phyloP scores from a whole-genome alignment of 2,888 invertebrate species.

The Odontomyia ornata region DNA sequence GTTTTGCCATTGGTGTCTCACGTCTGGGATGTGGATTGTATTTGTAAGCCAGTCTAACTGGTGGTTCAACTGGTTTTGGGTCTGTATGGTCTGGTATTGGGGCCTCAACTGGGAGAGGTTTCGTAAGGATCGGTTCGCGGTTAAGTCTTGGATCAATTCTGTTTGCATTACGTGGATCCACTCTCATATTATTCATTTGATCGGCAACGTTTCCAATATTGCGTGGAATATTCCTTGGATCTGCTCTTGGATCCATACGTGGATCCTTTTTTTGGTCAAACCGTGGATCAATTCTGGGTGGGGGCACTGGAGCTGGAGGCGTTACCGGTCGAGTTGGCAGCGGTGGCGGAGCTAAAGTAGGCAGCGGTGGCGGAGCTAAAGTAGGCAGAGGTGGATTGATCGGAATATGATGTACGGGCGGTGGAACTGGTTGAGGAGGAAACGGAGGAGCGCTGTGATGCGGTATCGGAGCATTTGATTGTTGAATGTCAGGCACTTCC shows the following conservation, averaged over 20 bases:
- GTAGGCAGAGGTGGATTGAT: slow-evolving; percentile 21
- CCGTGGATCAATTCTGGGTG: slow-evolving; percentile 7
- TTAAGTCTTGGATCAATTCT: slow-evolving; percentile 14
- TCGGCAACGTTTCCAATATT: slow-evolving; percentile 41
- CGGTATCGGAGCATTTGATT: background rate
- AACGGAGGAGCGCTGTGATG: background rate
- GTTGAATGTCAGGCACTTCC: slow-evolving; percentile 51
- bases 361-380: background rate
- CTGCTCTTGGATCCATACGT: background rate
- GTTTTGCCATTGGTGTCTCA: background rate
- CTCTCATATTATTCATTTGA: slow-evolving; percentile 11
- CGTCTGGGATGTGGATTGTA: slow-evolving; percentile 63
- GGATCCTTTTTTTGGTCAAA: background rate
- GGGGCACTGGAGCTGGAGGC: background rate
- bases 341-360: background rate
- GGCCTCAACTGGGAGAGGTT: background rate
- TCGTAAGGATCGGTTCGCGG: slow-evolving; percentile 15
- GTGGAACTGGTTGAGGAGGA: background rate
- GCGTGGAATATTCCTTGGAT: background rate
- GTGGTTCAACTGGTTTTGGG: slow-evolving; percentile 5
- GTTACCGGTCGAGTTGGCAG: background rate
- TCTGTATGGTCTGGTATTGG: background rate
- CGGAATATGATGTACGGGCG: background rate
- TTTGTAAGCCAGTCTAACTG: slow-evolving; percentile 63
- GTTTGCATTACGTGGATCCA: background rate